Percentiles rank a stretch among this genome's conserved stretches.
These are phyloP conservation scores for Callimico goeldii DNA, from an alignment of 2,797 vertebrate species.

Conservation along the genomic window DNA sequence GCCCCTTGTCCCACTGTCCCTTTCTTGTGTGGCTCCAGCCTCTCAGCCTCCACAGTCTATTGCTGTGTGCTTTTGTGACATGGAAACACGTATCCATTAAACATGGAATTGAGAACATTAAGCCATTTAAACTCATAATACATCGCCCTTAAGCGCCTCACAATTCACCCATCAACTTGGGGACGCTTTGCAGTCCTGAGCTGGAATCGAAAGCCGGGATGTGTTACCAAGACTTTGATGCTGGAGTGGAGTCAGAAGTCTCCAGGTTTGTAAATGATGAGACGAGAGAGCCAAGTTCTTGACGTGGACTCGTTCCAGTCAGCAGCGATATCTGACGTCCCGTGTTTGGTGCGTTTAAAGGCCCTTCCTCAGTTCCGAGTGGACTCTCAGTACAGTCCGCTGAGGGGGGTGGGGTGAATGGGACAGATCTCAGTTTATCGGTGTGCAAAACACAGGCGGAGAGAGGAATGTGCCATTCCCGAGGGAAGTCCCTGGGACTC, in stretches of 20 bases:
- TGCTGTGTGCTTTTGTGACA: not conserved
- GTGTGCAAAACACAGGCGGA: fast-evolving
- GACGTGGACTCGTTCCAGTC: too few relatives aligned
- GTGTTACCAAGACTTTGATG: not conserved
- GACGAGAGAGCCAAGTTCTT: not conserved
- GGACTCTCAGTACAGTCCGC: fast-evolving
- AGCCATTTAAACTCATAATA: not conserved
- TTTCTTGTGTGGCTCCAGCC: not conserved
- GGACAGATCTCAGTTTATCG: fast-evolving
- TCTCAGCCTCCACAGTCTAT: not conserved
- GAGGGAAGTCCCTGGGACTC: not conserved
- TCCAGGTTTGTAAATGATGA: not conserved
- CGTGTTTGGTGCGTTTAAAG: fast-evolving
- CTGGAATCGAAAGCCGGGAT: not conserved
- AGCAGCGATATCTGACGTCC: fast-evolving
- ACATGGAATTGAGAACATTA: not conserved
- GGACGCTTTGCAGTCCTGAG: not conserved
- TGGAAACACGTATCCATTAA: not conserved
- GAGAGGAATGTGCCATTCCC: not conserved
- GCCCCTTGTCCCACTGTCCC: not conserved
- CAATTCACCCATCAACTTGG: not conserved
- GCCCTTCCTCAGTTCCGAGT: not conserved
- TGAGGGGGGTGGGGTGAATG: fast-evolving
- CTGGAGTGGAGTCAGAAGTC: not conserved
- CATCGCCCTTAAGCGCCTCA: fast-evolving